Conservation (phyloP, 2,888 invertebrate genomes). For the Blera fallax region DNA sequence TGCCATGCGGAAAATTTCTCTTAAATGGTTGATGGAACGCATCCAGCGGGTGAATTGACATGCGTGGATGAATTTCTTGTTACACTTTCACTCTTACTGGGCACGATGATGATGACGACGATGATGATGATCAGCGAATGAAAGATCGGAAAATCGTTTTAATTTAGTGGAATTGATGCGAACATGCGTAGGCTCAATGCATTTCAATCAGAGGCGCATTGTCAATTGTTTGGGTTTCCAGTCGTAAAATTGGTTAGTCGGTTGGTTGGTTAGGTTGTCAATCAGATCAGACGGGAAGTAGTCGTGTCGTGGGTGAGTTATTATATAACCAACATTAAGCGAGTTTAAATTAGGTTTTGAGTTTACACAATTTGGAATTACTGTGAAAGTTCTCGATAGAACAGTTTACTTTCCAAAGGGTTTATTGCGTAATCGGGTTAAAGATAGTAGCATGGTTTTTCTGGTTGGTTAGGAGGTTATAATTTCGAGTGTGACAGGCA, state of each 20-base stretch:
- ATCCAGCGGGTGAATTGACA: slow-evolving; percentile 58
- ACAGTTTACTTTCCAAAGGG: not conserved
- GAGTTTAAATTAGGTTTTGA: not conserved
- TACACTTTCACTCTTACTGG: slow-evolving; percentile 60
- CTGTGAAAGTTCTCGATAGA: not conserved
- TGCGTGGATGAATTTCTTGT: slow-evolving; percentile 57
- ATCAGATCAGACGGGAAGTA: slow-evolving; percentile 28
- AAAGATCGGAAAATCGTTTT: slow-evolving; percentile 45
- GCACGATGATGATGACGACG: slow-evolving; percentile 20
- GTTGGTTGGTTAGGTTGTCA: slow-evolving; percentile 26
- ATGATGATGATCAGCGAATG: slow-evolving; percentile 13
- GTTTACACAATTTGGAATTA: not conserved
- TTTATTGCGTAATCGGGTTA: not conserved
- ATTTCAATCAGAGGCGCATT: slow-evolving; percentile 30
- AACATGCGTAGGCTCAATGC: slow-evolving; percentile 27
- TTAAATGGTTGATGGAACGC: slow-evolving; percentile 43
- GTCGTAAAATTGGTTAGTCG: slow-evolving; percentile 28
- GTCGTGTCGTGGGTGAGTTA: slow-evolving; percentile 9
- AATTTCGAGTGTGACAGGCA: too few species aligned
- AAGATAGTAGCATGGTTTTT: not conserved
- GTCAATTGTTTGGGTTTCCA: not conserved
- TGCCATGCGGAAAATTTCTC: slow-evolving; percentile 36
- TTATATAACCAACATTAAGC: slow-evolving; percentile 5
- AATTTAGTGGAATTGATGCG: slow-evolving; percentile 13
- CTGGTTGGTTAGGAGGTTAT: too few species aligned